phyloP scores from a whole-genome alignment of 2,113 vertebrate species.

The Struthidea cinerea region DNA sequence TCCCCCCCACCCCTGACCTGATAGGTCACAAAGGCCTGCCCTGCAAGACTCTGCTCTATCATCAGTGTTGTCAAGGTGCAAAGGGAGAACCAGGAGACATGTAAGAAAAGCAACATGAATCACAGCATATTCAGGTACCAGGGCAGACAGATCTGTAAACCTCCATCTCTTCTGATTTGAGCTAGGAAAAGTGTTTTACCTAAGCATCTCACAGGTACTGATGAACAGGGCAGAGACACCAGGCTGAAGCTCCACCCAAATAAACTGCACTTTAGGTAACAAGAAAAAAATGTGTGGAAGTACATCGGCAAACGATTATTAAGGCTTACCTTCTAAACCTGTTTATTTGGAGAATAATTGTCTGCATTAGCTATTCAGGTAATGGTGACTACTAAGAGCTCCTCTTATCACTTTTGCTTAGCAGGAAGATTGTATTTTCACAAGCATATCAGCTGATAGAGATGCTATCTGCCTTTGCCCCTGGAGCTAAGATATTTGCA shows the following conservation, averaged over 20 bases:
- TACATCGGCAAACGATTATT: background rate
- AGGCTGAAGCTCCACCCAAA: background rate
- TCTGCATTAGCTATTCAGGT: background rate
- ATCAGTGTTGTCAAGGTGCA: background rate
- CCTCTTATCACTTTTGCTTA: background rate
- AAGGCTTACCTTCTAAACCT: background rate
- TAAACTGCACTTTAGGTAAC: background rate
- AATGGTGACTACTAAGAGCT: background rate
- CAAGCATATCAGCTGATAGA: background rate
- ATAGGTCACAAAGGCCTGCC: background rate
- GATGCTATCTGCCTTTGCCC: background rate
- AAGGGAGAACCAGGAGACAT: background rate
- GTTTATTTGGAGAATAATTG: background rate
- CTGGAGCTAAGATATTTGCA: background rate
- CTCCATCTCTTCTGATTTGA: background rate
- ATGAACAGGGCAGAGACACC: background rate
- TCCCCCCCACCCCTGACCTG: fast-evolving
- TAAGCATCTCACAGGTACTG: background rate
- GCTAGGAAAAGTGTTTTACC: background rate
- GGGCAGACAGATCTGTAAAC: background rate
- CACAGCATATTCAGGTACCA: background rate
- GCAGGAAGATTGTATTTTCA: background rate
- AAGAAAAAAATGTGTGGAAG: background rate
- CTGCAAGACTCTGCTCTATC: background rate
- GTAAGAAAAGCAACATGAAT: background rate